Conservation (phyloP, 2,888 invertebrate species). For the Apodemia zela region DNA sequence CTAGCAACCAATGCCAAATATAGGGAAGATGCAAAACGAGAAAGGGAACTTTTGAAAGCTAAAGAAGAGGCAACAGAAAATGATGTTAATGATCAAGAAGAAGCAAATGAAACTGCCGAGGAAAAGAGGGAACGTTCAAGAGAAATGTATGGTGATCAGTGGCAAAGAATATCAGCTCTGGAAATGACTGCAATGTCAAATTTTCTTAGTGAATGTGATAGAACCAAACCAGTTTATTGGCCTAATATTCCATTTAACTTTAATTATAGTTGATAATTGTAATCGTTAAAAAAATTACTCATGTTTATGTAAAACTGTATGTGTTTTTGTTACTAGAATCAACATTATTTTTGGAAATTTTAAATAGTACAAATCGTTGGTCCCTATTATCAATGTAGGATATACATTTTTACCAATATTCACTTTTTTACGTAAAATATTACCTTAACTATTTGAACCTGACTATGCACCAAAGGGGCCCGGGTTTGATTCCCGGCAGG, state of each 20-base stretch:
- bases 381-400: no score
- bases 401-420: no score
- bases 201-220: conserved; percentile 82
- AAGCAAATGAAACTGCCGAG: conserved; percentile 40
- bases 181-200: conserved; percentile 85
- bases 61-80: conserved; percentile 37
- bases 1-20: conserved; percentile 81
- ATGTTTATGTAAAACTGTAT: not conserved
- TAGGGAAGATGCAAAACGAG: conserved; percentile 55
- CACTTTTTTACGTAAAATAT: no score
- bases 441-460: no score
- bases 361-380: no score
- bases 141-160: conserved; percentile 83
- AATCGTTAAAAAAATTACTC: conserved; percentile 11
- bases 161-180: conserved; percentile 85
- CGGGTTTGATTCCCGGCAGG: no score
- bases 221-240: conserved; percentile 83
- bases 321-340: not conserved
- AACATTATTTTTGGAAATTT: no score
- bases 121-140: conserved; percentile 60
- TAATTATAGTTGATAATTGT: conserved; percentile 39
- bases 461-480: no score
- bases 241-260: conserved; percentile 85
- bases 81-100: conserved; percentile 38
- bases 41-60: conserved; percentile 47